phyloP scores from a whole-genome alignment of 2,113 vertebrate genomes.

The Pseudopipra pipra region DNA sequence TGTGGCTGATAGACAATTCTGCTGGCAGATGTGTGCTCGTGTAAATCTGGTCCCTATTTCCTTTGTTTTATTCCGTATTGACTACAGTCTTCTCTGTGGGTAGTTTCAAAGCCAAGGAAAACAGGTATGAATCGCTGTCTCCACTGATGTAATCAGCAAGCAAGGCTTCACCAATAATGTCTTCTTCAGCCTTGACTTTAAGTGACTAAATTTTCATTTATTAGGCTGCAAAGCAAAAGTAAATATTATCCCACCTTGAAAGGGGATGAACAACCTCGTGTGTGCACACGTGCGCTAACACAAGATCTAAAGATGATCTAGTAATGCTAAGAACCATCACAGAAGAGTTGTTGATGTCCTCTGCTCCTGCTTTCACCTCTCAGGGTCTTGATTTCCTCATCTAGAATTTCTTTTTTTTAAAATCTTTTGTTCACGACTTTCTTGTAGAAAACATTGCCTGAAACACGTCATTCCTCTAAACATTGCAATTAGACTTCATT shows the following conservation, averaged over 20 bases:
- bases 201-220: background rate
- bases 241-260: background rate
- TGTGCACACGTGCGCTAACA: accelerated
- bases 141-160: background rate
- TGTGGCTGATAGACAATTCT: background rate
- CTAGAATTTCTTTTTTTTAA: background rate
- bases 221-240: background rate
- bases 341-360: background rate
- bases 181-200: background rate
- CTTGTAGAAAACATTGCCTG: background rate
- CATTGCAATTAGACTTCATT: background rate
- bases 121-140: background rate
- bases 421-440: background rate
- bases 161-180: background rate
- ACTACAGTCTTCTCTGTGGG: background rate
- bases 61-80: background rate
- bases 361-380: background rate
- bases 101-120: background rate
- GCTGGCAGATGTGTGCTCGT: background rate
- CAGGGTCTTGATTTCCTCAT: background rate
- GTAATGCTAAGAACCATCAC: background rate
- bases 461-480: background rate
- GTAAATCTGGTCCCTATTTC: background rate
- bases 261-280: background rate
- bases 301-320: background rate